Conservation (phyloP, 2,797 vertebrate genomes). For the Brachyrhaphis roseni region DNA sequence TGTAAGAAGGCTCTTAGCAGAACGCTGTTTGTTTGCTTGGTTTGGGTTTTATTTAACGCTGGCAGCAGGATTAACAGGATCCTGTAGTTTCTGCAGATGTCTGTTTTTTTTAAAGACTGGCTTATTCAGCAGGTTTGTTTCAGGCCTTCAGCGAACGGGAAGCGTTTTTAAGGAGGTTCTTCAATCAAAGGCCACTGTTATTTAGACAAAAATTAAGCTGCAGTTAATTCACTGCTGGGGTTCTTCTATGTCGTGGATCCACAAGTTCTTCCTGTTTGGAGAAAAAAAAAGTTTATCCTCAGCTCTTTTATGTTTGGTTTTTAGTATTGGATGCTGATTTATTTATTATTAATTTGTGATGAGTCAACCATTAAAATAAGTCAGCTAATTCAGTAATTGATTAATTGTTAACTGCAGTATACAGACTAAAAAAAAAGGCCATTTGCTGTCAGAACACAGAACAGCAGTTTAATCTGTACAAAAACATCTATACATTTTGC, state of each 20-base stretch:
- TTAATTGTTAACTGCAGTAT: too few relatives aligned
- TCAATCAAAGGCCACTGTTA: not conserved
- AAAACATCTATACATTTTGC: too few relatives aligned
- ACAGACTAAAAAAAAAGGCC: too few relatives aligned
- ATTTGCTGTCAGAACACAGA: too few relatives aligned
- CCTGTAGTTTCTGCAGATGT: not conserved
- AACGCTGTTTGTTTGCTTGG: not conserved
- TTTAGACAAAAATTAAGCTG: not conserved
- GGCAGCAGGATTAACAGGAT: not conserved
- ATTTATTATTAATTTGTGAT: too few relatives aligned
- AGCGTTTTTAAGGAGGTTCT: not conserved
- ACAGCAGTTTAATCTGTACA: too few relatives aligned
- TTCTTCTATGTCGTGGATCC: not conserved
- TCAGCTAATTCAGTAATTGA: too few relatives aligned
- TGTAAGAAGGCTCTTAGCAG: not conserved
- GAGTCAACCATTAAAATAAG: too few relatives aligned
- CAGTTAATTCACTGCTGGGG: not conserved
- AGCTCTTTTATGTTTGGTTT: not conserved
- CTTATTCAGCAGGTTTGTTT: not conserved
- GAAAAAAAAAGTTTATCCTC: not conserved
- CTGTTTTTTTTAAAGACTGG: not conserved
- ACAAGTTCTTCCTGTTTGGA: not conserved
- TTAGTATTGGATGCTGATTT: not conserved
- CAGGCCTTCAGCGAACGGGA: not conserved
- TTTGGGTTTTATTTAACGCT: not conserved